Evolutionary conservation across 1,140 invertebrate species (phyloP), one percentile per base, ranked within the genome.

Genomic region (Holotrichia oblita): DNA sequence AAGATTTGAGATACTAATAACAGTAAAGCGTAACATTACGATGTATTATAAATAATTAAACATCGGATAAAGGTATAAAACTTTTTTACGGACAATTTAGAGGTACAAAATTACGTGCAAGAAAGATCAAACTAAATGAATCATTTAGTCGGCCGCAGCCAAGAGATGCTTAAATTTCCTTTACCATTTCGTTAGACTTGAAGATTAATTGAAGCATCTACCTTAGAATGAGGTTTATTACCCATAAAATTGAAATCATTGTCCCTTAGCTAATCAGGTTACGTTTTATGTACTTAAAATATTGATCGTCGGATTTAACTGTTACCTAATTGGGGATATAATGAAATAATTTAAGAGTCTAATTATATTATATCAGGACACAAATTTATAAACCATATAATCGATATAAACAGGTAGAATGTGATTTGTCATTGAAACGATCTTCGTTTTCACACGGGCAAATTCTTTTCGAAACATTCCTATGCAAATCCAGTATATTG

Each of bases 261-360:
- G 61, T 69, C 27, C 22, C 61, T 6, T 12, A 9, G 61, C 22
- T 69, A 69, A 69, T 69, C 10, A 69, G 27, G 22, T 69, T 34
- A 24, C 3, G 61, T n/a, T 69, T 24, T 27, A 69, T 69, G 61
- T 69, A 69, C 27, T 69, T 34, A 34, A 69, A 69, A 27, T 69
- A 69, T 24, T 69, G 61, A 69, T 69, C 20, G 4, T 27, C 22
- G 2, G n/a, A 34, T 61, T 8, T 61, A 61, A 6, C 2, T 61
- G 7, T 14, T 7, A 61, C 14, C 12, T 59, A 59, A 59, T 59
- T 61, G 20, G 20, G n/a, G 2, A 14, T 20, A 61, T 22, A 22
- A 61, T 14, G 8, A 55, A 55, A 14, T n/a, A 55, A 55, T 55
- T 55, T 2, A 48, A 14, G 10, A 48, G n/a, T 14, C 8, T 64